Percentiles rank a stretch among this genome's conserved stretches.
Conservation (phyloP, 2,888 invertebrate species). For the Octonoba sinensis region DNA sequence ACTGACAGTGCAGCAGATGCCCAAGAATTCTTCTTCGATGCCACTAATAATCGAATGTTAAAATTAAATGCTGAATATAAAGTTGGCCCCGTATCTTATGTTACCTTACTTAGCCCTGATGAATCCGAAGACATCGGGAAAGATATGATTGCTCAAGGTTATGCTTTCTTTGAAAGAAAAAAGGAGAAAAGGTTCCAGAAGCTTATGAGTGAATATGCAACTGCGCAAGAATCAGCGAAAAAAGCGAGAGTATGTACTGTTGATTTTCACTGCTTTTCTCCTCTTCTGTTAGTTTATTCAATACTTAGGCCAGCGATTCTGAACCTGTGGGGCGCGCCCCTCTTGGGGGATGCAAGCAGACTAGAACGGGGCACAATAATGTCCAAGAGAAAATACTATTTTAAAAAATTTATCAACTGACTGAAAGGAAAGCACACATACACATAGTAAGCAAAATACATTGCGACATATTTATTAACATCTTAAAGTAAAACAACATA, state of each 20-base stretch:
- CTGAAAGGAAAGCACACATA: too few relatives aligned
- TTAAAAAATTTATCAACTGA: too few relatives aligned
- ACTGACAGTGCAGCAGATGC: constrained; percentile 84
- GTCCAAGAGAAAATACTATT: too few relatives aligned
- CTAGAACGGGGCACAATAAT: too few relatives aligned
- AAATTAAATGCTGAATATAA: constrained; percentile 87
- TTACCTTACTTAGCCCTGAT: constrained; percentile 68
- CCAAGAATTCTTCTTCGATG: constrained; percentile 77
- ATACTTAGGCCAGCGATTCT: background rate
- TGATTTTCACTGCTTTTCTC: constrained; percentile 6
- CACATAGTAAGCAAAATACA: too few relatives aligned
- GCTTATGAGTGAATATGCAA: constrained; percentile 84
- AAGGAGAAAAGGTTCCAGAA: constrained; percentile 85
- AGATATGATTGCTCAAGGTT: constrained; percentile 86
- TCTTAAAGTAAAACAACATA: too few relatives aligned
- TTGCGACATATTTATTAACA: too few relatives aligned
- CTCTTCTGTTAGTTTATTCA: background rate
- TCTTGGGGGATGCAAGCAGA: background rate
- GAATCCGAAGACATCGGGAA: constrained; percentile 80
- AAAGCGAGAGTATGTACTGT: constrained; percentile 74
- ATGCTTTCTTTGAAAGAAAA: constrained; percentile 82
- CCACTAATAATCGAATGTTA: constrained; percentile 81
- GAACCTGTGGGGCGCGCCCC: background rate
- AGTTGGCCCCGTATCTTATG: constrained; percentile 71
- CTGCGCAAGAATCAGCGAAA: constrained; percentile 88